Conservation (phyloP, 2,113 vertebrate genomes). For the Copsychus sechellarum region DNA sequence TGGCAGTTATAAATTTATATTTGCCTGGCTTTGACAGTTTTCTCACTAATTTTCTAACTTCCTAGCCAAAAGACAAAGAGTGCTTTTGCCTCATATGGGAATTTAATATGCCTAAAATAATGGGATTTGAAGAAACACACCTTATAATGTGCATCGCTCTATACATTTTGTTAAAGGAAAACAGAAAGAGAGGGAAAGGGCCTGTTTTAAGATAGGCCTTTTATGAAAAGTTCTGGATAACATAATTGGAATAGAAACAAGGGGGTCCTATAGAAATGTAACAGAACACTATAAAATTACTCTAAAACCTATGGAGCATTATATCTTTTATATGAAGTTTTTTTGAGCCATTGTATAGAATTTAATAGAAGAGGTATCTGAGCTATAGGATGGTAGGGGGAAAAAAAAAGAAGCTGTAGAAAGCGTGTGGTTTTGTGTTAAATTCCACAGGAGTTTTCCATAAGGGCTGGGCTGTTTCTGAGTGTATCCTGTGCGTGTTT, state of each 20-base stretch:
- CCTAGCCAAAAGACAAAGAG: background rate
- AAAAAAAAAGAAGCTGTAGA: background rate
- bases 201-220: background rate
- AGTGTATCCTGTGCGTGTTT: slow-evolving; percentile 32
- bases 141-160: background rate
- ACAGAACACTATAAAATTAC: slow-evolving; percentile 24
- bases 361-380: slow-evolving; percentile 50
- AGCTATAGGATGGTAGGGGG: background rate
- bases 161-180: background rate
- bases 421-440: slow-evolving; percentile 28
- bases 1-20: background rate
- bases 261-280: slow-evolving; percentile 46
- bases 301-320: slow-evolving; percentile 34
- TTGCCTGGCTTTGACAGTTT: background rate
- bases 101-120: background rate
- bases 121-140: background rate
- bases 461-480: slow-evolving; percentile 37
- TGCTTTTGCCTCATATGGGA: background rate
- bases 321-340: slow-evolving; percentile 44
- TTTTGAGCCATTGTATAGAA: slow-evolving; percentile 46
- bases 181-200: background rate
- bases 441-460: slow-evolving; percentile 57
- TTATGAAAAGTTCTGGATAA: slow-evolving; percentile 35
- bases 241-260: slow-evolving; percentile 52
- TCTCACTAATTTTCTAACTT: background rate